Evolutionary conservation across 2,113 vertebrate species (phyloP), one percentile per base, ranked within the genome.

Genomic region (Nothoprocta perdicaria): DNA sequence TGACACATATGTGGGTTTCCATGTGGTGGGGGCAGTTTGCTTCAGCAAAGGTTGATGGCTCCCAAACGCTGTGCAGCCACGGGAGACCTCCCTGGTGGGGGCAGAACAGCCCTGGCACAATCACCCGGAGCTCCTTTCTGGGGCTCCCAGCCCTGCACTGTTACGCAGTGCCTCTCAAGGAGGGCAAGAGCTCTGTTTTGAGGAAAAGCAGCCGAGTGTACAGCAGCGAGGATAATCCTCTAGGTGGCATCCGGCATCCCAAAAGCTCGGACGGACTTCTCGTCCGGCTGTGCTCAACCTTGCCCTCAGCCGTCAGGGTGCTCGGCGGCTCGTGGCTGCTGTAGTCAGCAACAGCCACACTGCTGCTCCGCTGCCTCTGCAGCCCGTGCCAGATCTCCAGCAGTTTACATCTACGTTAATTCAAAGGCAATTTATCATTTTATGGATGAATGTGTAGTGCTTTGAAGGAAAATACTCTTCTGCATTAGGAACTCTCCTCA

Each of bases 211-310:
- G 23, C 60, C 0, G 12, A 62, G 40, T 85, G 52, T 19, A 91
- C 55, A 66, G 24, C 24, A 9, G 26, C 68, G 52, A 55, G 46
- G 65, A 52, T 55, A 85, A 83, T 89, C 95, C 86, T 95, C 92
- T 92, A 92, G 84, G 52, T 93, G 92, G 94, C 87, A 92, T 68
- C 91, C 57, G 66, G 61, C 73, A 74, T 40, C 81, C 72, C 84
- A 31, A 31, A 80, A 90, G 35, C 33, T 14, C 52, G 7, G 18
- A 10, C 3, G 2, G 4, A 9, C 10, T 57, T 33, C 21, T 18
- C 65, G n/a, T 0, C 0, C 10, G 29, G 21, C 6, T 43, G 58
- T 0, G 0, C 3, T 0, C 22, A 77, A 71, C 66, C 62, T 43
- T 11, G 53, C 38, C 53, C 35, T 62, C 6, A 6, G 7, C 21